Evolutionary conservation across 2,888 invertebrate genomes (phyloP).

Genomic region (Iselma pallidipennis): DNA sequence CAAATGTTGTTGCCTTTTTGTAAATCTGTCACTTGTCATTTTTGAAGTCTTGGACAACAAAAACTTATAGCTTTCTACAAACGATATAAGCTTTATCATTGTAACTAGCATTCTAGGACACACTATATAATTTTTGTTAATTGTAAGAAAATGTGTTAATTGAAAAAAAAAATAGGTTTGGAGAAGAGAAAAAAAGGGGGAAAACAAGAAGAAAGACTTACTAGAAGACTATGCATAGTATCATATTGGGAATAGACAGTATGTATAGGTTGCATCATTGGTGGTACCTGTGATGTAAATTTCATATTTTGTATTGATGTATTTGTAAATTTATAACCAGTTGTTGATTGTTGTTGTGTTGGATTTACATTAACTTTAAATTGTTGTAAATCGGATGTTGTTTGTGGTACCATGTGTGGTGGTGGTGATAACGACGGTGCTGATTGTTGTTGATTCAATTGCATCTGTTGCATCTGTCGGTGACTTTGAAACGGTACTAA

Average conservation of each 20-base stretch:
- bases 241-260: slow-evolving; percentile 38
- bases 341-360: slow-evolving; percentile 30
- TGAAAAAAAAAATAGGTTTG: background rate
- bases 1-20: too few relatives aligned
- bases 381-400: slow-evolving; percentile 23
- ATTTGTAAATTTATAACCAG: slow-evolving; percentile 47
- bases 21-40: too few relatives aligned
- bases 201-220: slow-evolving; percentile 39
- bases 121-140: slow-evolving; percentile 5
- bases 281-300: slow-evolving; percentile 49
- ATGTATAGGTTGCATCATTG: slow-evolving; percentile 37
- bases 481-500: slow-evolving; percentile 5
- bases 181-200: slow-evolving; percentile 1
- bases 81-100: too few relatives aligned
- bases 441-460: slow-evolving; percentile 12
- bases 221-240: slow-evolving; percentile 31
- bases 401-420: slow-evolving; percentile 3
- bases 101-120: too few relatives aligned
- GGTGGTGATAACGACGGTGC: background rate
- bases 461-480: slow-evolving; percentile 8
- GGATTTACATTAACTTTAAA: slow-evolving; percentile 32
- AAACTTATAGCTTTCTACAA: too few relatives aligned
- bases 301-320: slow-evolving; percentile 46
- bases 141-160: background rate
- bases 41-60: too few relatives aligned